Base-by-base conservation (phyloP, 1,140 invertebrate genomes). In the Achroia grisella region DNA sequence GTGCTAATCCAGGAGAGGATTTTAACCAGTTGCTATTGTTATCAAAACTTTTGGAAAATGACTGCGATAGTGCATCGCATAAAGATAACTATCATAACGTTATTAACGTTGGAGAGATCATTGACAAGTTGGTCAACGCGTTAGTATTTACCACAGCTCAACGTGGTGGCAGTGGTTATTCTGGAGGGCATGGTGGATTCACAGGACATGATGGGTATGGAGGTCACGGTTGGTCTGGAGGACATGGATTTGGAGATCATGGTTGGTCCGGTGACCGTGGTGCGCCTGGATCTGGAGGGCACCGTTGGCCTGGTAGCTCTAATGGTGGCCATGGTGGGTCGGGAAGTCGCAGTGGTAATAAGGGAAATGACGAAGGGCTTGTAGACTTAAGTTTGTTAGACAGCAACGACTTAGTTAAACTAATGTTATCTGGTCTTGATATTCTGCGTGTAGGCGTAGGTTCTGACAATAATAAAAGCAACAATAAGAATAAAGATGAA, bases 91-190 rank as follows among this genome's bases (percentile, higher is more conserved):
- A n/a, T 49, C 48, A 33, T 17, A 13, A 41, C 9, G 28, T 50
- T 3, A 48, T 44, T 39, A 56, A 61, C 23, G 43, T 52, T 13
- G 68, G 72, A 46, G 73, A 75, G 23, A 64, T 81, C 13, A 75
- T 81, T 8, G 53, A 61, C 41, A 74, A 75, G 44, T 44, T 81
- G 11, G 55, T 78, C 8, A 77, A 81, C n/a, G 75, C 74, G 4
- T 39, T 81, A 15, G 57, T 81, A 4, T 63, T 62, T 10, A 61
- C 67, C 0, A 54, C 67, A 10, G 69, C 65, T 1, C 53, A 58
- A 11, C 39, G 2, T 11, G 30, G 15, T 10, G 17, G 45, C 9
- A 3, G 9, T 39, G 36, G 12, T 10, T 8, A 29, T 14, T 23
- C 40, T 28, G 39, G 42, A 11, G 43, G 45, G 32, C 15, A 44